These are phyloP conservation scores for Rotaria magnacalcarata DNA, from an alignment of 2,888 invertebrate species.

Conservation along the genomic window DNA sequence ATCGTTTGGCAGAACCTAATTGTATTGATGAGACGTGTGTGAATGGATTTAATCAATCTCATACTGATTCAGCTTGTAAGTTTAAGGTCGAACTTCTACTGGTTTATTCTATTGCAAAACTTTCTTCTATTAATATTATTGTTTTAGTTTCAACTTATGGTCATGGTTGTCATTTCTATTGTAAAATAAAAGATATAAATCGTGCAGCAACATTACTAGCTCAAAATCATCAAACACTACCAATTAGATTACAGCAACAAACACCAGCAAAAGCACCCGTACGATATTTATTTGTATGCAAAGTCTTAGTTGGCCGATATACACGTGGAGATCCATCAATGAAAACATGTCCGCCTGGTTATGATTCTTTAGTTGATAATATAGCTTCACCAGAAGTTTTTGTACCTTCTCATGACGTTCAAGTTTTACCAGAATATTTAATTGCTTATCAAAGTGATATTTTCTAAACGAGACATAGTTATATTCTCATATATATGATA, in stretches of 20 bases:
- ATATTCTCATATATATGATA: too few relatives aligned
- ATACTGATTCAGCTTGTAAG: constrained; percentile 27
- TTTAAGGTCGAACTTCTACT: too few relatives aligned
- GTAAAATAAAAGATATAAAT: constrained; percentile 9
- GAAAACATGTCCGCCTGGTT: neutral
- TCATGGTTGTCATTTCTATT: constrained; percentile 30
- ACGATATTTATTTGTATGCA: constrained; percentile 13
- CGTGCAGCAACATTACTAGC: neutral
- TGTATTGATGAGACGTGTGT: neutral
- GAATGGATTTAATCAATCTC: constrained; percentile 3
- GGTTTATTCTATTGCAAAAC: too few relatives aligned
- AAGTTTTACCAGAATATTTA: constrained; percentile 22
- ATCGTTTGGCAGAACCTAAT: neutral
- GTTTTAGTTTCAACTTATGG: constrained; percentile 3
- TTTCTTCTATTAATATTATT: neutral
- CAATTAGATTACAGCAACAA: neutral
- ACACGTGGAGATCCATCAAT: constrained; percentile 20
- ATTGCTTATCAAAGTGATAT: constrained; percentile 18
- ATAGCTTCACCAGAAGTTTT: neutral
- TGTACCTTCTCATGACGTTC: constrained; percentile 12
- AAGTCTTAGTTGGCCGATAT: constrained; percentile 16
- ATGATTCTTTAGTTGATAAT: constrained; percentile 27
- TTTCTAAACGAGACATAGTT: neutral
- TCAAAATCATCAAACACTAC: neutral
- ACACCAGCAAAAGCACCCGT: neutral